These are phyloP conservation scores for Henricia sp. DNA, from an alignment of 53 echinoderm and acorn worm species.

Conservation along the genomic window DNA sequence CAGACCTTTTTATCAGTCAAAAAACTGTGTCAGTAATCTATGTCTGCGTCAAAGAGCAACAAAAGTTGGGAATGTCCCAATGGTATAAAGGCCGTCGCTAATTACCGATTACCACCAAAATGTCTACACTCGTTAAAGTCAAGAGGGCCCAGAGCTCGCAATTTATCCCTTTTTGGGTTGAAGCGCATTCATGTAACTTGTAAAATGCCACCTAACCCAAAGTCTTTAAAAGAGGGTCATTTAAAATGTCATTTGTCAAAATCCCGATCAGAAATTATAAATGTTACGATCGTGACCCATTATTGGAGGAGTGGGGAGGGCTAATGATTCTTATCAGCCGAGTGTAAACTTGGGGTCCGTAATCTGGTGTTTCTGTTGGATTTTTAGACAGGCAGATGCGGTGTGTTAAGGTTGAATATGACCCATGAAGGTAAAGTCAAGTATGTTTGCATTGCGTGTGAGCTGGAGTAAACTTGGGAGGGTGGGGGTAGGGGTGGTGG, in stretches of 20 bases:
- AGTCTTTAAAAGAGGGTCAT: background rate
- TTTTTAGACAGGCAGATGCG: background rate
- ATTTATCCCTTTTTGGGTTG: constrained; percentile 24
- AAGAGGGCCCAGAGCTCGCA: background rate
- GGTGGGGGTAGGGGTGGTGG: background rate
- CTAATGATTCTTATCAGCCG: too few relatives aligned
- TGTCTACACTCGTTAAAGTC: constrained; percentile 7
- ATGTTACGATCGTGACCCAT: background rate
- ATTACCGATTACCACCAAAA: constrained; percentile 17
- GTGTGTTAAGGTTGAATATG: background rate
- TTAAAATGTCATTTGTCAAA: constrained; percentile 20
- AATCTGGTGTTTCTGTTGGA: background rate
- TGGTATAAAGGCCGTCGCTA: constrained; percentile 30
- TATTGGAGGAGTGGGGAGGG: background rate
- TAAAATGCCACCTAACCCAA: background rate
- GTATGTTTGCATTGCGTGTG: background rate
- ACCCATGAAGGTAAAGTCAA: background rate
- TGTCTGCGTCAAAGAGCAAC: background rate
- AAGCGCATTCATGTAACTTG: constrained; percentile 2
- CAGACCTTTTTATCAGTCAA: background rate
- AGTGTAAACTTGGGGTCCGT: background rate
- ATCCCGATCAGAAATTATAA: background rate
- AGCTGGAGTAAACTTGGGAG: too few relatives aligned
- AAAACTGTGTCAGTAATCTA: background rate
- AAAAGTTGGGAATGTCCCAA: background rate